Conservation (phyloP, 2,113 vertebrate species). For the Brachirus orientalis region DNA sequence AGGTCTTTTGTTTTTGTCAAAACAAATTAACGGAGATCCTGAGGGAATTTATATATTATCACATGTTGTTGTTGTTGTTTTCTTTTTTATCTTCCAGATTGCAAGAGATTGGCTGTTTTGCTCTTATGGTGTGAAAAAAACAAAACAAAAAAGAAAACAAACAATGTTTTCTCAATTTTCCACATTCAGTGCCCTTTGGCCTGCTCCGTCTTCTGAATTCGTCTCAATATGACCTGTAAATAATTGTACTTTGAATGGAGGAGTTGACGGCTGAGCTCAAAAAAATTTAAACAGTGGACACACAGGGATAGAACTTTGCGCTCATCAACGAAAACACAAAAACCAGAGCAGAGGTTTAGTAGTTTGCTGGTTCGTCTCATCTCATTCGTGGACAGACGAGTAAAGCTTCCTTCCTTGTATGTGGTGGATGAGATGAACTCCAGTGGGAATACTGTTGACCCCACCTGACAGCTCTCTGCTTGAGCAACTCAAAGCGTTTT, state of each 20-base stretch:
- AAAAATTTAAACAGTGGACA: conserved; percentile 2
- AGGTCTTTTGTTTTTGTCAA: neutral
- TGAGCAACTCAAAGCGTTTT: conserved; percentile 61
- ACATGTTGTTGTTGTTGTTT: conserved; percentile 2
- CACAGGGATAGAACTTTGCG: neutral
- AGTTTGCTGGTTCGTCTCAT: conserved; percentile 36
- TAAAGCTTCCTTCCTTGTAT: conserved; percentile 58
- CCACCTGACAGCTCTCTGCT: conserved; percentile 77
- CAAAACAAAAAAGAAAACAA: neutral
- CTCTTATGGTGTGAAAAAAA: neutral
- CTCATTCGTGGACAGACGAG: conserved; percentile 61
- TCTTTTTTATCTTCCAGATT: conserved; percentile 37
- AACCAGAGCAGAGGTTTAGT: conserved; percentile 33
- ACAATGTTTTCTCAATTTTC: conserved; percentile 15
- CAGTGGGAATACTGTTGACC: conserved; percentile 79
- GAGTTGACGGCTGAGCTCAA: conserved; percentile 25
- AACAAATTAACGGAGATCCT: too few species aligned
- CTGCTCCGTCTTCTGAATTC: conserved; percentile 1
- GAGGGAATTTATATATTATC: too few species aligned
- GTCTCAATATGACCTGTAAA: conserved; percentile 22
- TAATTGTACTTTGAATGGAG: conserved; percentile 19
- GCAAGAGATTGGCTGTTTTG: neutral
- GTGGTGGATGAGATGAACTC: conserved; percentile 79
- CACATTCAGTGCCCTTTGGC: conserved; percentile 1
- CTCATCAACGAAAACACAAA: conserved; percentile 21